Evolutionary conservation across 2,797 vertebrate genomes (phyloP), one percentile per base, ranked within the genome.

Genomic region (Dipus sagitta): DNA sequence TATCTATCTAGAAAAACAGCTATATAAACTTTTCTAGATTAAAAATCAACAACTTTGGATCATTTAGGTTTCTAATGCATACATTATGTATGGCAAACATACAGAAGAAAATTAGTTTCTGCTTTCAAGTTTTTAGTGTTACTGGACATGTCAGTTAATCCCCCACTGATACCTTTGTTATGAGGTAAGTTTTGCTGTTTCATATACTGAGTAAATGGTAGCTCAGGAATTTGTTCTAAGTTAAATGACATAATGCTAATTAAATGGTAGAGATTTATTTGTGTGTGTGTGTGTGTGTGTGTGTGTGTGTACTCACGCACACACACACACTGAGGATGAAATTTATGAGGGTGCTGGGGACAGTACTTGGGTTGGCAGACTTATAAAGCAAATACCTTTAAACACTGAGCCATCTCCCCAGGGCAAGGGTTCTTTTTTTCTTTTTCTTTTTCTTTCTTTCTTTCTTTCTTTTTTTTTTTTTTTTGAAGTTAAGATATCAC

Each of bases 401-500:
- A 14, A 58, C 4, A 17, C 13, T 58, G 54, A 58, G 54, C 54
- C 54, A 58, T 15, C 54, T 58, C 54, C 54, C 54, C 54, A 58
- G 54, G 1, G 2, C 54, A 34, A 81, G 60, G 30, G 34, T 20
- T 83, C 60, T 82, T 79, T 78, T 64, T 20, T 83, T 52, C 79
- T 79, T 78, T 64, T 68, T 86, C 15, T 83, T 52, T 82, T 79
- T 78, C 58, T 68, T 86, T 80, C n/a, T n/a, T n/a, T n/a, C n/a
- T n/a, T n/a, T n/a, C n/a, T n/a, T n/a, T n/a, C n/a, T n/a, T n/a
- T 82, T 79, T 78, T 64, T 20, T 83, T 52, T 82, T 79, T 78
- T 64, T 68, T 86, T 80, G 68, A 95, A 80, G 23, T 34, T 83
- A 64, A 64, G 24, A 17, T 90, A 54, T 90, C 79, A 76, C 54